Base-by-base conservation (phyloP, 2,113 vertebrate genomes). In the Channa maculata region DNA sequence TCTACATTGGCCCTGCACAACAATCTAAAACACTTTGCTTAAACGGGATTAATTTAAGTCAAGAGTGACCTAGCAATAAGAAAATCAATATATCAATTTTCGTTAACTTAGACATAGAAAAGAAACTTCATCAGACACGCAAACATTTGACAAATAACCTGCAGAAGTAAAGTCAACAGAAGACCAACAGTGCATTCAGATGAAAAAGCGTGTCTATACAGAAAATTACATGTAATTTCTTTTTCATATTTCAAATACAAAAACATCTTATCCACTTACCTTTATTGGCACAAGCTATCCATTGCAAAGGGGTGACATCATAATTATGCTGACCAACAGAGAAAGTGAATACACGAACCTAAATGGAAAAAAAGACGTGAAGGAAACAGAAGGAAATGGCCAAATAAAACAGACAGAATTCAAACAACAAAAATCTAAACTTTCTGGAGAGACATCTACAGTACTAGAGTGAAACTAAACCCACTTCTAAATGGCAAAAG, bases 201-300 rank as follows among this genome's bases (percentile, higher is more conserved):
- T 24, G 24, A 24, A 24, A 24, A 24, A 24, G 24, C 24, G 24
- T 24, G 24, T 24, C 24, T 24, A 24, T 24, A 24, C 24, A 24
- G 24, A 24, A 24, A 24, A 24, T 24, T 24, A 24, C 1, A 24
- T 24, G 1, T 24, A 24, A 24, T 24, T 58, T 8, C 8, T 34
- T 34, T 10, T 46, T 39, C 41, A 44, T 36, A 38, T 55, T 52
- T 50, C n/a, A 34, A 39, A 45, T 9, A 5, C 5, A 58, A 65
- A 54, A 48, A 13, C 4, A 15, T 39, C 7, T 8, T 5, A 33
- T 61, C 54, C 34, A 39, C 84, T 66, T 90, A 98, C 98, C 98
- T 96, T 98, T 99, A 91, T 99, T 99, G 82, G 96, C 94, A 1
- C 97, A 99, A 12, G 98, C 98, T 91, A 99, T 99, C 98, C 98